Percentiles rank a stretch among this genome's conserved stretches.
These are phyloP conservation scores for Glyptemys insculpta DNA, from an alignment of 2,797 vertebrate species.

Conservation along the genomic window DNA sequence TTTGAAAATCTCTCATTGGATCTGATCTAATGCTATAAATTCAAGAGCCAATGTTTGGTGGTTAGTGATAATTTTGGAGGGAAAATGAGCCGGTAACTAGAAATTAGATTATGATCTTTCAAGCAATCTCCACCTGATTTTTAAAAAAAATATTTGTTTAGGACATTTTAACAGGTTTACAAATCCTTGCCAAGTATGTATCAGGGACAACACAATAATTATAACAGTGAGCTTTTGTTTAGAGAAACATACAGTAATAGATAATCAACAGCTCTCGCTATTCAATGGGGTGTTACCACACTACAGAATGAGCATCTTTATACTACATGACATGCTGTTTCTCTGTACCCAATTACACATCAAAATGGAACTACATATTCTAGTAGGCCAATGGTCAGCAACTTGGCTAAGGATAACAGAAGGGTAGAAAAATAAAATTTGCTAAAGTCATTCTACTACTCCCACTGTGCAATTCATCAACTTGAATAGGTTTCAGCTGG, in stretches of 20 bases:
- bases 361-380: background rate
- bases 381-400: background rate
- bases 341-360: background rate
- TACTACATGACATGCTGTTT: background rate
- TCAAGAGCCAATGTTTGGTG: background rate
- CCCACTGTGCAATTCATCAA: background rate
- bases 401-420: background rate
- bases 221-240: too few relatives aligned
- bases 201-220: too few relatives aligned
- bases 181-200: too few relatives aligned
- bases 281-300: background rate
- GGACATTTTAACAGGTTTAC: too few relatives aligned
- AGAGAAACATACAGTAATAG: too few relatives aligned
- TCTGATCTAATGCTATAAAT: background rate
- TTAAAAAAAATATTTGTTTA: background rate
- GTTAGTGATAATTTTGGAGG: background rate
- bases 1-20: background rate
- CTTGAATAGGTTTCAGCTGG: background rate
- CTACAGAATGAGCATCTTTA: background rate
- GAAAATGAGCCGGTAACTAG: background rate
- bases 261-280: background rate
- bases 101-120: background rate
- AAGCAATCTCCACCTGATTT: background rate
- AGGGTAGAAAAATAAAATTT: background rate
- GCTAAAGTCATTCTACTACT: background rate